A percentile compares a stretch with the other conserved stretches of the same genome.
Conservation (phyloP, 2,797 vertebrate species). For the Poeciliopsis infans region DNA sequence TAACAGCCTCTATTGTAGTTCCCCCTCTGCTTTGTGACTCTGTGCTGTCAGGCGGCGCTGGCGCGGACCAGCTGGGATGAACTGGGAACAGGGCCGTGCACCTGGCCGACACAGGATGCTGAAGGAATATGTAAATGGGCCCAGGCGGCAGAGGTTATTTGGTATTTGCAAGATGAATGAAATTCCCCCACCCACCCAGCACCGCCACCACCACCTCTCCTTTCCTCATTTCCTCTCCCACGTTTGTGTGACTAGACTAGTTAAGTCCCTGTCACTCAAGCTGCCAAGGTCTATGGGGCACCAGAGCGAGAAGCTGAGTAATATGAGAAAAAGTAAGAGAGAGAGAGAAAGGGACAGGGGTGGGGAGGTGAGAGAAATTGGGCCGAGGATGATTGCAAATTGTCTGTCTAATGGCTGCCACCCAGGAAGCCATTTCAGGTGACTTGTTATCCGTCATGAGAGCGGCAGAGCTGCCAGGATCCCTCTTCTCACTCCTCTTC, state of each 20-base stretch:
- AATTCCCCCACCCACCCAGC: constrained; percentile 38
- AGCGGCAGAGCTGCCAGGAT: constrained; percentile 76
- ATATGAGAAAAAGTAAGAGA: constrained; percentile 75
- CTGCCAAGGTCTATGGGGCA: constrained; percentile 75
- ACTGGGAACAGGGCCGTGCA: constrained; percentile 57
- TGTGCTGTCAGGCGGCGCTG: constrained; percentile 22
- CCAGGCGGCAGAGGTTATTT: constrained; percentile 69
- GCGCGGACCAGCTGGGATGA: constrained; percentile 51
- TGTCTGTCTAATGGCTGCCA: constrained; percentile 76
- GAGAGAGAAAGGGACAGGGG: constrained; percentile 59
- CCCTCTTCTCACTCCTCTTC: constrained; percentile 75
- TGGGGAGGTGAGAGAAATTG: constrained; percentile 70
- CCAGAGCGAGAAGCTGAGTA: constrained; percentile 74
- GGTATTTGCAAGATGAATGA: constrained; percentile 78
- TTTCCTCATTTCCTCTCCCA: constrained; percentile 74
- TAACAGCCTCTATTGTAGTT: constrained; percentile 43
- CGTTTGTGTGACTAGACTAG: constrained; percentile 77
- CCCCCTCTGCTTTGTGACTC: constrained; percentile 41
- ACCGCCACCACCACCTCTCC: constrained; percentile 26
- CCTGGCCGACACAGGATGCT: constrained; percentile 57
- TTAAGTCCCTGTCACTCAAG: constrained; percentile 81
- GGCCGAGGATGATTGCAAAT: constrained; percentile 79
- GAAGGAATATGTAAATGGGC: constrained; percentile 67
- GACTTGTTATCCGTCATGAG: constrained; percentile 79
- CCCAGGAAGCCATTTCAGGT: constrained; percentile 79